Percentiles rank a stretch among this genome's conserved stretches.
These are phyloP conservation scores for Terebella lapidaria DNA, from an alignment of 2,888 invertebrate species.

Conservation along the genomic window DNA sequence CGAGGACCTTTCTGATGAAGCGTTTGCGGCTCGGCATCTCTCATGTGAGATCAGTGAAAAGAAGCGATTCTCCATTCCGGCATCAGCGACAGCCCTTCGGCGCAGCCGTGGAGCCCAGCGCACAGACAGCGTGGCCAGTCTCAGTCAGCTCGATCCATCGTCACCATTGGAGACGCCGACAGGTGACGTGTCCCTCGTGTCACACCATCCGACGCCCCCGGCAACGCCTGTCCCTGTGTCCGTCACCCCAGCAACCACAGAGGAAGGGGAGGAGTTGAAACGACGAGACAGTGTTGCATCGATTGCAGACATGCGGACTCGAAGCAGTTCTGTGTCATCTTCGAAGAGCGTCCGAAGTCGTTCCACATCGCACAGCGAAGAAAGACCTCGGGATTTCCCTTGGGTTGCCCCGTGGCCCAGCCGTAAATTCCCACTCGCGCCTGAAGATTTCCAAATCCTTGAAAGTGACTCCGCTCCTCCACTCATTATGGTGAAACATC, in stretches of 20 bases:
- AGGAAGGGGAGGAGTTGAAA: not conserved
- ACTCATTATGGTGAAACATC: too few species aligned
- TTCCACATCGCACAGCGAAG: constrained; percentile 2
- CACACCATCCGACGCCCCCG: not conserved
- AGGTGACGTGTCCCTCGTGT: not conserved
- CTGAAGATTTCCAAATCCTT: not conserved
- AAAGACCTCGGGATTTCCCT: not conserved
- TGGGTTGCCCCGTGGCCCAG: constrained; percentile 23
- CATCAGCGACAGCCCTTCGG: constrained; percentile 27
- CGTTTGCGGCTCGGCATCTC: constrained; percentile 68
- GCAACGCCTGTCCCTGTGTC: not conserved
- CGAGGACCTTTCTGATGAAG: constrained; percentile 77
- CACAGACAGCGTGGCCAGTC: constrained; percentile 25
- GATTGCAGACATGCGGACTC: not conserved
- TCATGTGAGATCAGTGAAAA: constrained; percentile 76
- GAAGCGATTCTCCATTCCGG: constrained; percentile 58
- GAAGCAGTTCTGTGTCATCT: constrained; percentile 1
- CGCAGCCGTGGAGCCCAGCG: constrained; percentile 29
- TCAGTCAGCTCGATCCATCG: constrained; percentile 1
- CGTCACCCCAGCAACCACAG: too few species aligned
- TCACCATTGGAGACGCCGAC: not conserved
- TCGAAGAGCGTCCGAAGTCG: not conserved
- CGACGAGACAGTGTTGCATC: not conserved
- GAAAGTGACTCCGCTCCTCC: too few species aligned
- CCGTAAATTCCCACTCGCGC: constrained; percentile 21